These are phyloP conservation scores for Gambusia yucatana DNA, from an alignment of 2,797 vertebrate genomes.

Conservation along the genomic window DNA sequence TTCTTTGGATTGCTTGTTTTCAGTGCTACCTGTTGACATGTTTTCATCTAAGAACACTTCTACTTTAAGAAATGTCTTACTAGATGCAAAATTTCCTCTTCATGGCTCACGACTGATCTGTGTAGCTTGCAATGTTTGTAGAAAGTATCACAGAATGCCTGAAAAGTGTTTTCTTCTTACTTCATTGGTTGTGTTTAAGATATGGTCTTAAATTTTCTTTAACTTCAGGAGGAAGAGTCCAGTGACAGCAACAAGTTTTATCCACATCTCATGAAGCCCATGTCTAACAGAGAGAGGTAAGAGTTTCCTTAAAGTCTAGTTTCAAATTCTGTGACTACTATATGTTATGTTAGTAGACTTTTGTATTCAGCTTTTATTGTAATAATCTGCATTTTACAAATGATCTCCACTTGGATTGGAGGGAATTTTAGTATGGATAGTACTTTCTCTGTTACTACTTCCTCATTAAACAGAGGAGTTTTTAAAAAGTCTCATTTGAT, in stretches of 20 bases:
- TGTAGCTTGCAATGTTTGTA: background rate
- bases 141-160: background rate
- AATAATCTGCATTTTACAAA: background rate
- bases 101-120: background rate
- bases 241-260: constrained; percentile 90
- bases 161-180: background rate
- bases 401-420: background rate
- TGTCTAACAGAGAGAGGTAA: constrained; percentile 98
- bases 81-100: background rate
- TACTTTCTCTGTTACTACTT: background rate
- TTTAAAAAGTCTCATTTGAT: background rate
- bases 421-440: background rate
- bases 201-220: constrained; percentile 10
- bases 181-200: background rate
- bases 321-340: background rate
- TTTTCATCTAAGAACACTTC: background rate
- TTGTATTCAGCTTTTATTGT: background rate
- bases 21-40: background rate
- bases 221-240: constrained; percentile 89
- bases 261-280: constrained; percentile 97
- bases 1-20: background rate
- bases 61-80: background rate
- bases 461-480: background rate
- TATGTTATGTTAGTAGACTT: background rate
- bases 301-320: background rate